A percentile compares a stretch with the other conserved stretches of the same genome.
These are phyloP conservation scores for Melanerpes aurifrons DNA, from an alignment of 2,113 vertebrate species.

Conservation along the genomic window DNA sequence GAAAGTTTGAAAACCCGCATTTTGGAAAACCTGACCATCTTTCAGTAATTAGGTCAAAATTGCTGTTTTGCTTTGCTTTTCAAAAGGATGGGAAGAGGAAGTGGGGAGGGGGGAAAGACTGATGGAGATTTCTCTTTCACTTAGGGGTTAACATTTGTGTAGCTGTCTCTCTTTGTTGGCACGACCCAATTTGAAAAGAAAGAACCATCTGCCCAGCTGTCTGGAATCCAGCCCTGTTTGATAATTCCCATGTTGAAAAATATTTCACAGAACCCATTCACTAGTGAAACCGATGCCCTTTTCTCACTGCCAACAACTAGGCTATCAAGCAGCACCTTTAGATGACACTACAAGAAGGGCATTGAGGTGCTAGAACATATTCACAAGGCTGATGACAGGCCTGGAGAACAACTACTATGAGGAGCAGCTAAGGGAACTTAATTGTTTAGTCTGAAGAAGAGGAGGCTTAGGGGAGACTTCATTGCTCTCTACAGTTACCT, in stretches of 20 bases:
- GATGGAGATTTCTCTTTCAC: slow-evolving; percentile 30
- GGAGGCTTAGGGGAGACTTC: too few species aligned
- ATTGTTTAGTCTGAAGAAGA: too few species aligned
- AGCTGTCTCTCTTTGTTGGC: slow-evolving; percentile 65
- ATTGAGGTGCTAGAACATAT: too few species aligned
- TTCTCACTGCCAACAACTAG: neutral
- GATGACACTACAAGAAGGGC: neutral
- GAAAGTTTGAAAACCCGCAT: neutral
- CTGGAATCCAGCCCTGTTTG: slow-evolving; percentile 57
- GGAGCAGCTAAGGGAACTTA: too few species aligned
- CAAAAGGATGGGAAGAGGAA: neutral
- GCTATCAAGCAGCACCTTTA: neutral
- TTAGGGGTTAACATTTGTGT: slow-evolving; percentile 61
- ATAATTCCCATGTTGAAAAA: slow-evolving; percentile 49
- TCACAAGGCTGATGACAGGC: too few species aligned
- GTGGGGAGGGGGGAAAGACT: neutral
- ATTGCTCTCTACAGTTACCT: too few species aligned
- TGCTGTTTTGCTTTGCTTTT: neutral
- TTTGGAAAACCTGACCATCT: neutral
- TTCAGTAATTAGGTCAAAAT: neutral
- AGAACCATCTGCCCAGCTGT: slow-evolving; percentile 73
- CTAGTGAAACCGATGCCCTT: neutral
- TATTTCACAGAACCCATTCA: slow-evolving; percentile 11
- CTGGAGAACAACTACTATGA: too few species aligned
- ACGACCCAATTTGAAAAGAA: slow-evolving; percentile 61